Evolutionary conservation across 2,113 vertebrate species (phyloP), one percentile per base, ranked within the genome.

Genomic region (Pao palembangensis): DNA sequence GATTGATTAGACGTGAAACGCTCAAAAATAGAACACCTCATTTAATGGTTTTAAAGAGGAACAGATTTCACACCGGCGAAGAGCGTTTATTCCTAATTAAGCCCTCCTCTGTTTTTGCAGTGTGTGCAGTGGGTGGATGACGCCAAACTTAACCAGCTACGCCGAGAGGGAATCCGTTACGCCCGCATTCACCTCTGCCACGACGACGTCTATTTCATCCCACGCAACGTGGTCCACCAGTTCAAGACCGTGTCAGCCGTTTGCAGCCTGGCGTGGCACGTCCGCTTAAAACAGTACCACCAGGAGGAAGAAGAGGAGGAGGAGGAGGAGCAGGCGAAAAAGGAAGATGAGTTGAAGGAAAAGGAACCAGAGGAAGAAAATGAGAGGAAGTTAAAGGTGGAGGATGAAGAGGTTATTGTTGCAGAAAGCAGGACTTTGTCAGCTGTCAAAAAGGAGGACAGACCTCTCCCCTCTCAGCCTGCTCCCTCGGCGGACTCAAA

Each of bases 41-140:
- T 23, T 3, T 23, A 2, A 23, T 23, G 21, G 21, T 23, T 23
- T 23, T 23, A 23, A 23, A 23, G 21, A 23, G 21, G 21, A 23
- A 23, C 21, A 23, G 3, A 23, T 23, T 23, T 23, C 2, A 23
- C 21, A 23, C 21, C 2, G 3, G 21, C 3, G 21, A 23, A 2
- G 21, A 23, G 21, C 2, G 21, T 23, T 23, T 2, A 23, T 23
- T 0, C 51, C 49, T 55, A 0, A 13, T 0, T 3, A 44, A 44
- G 16, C 1, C 11, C 16, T 31, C n/a, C 23, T 62, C 12, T 69
- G 2, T 51, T 47, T 28, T 34, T 1, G 3, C 67, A 98, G 96
- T 99, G 96, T 79, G 96, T 98, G 73, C 95, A 99, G 70, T 99
- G 96, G 96, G 94, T 99, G 69, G 96, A 98, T 10, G 96, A 98